These are phyloP conservation scores for Actinostola sp. DNA, from an alignment of 92 coral and sea anemone genomes.

Conservation along the genomic window DNA sequence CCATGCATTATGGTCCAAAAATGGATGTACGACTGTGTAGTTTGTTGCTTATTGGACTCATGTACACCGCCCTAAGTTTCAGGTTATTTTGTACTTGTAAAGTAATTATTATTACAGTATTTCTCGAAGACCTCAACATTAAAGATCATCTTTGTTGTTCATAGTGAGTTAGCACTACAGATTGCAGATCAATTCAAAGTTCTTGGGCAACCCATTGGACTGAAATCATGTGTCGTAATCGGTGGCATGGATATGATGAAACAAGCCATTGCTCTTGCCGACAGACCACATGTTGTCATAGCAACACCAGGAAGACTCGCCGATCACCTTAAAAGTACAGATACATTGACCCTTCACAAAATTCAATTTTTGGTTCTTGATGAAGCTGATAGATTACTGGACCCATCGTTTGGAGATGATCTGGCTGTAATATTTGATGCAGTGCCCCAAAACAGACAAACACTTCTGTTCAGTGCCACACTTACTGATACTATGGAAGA, in stretches of 20 bases:
- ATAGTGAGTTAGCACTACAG: conserved; percentile 92
- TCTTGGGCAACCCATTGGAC: conserved; percentile 89
- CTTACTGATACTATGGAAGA: conserved; percentile 89
- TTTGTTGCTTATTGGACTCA: too few species aligned
- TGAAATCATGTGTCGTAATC: conserved; percentile 79
- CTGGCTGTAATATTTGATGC: conserved; percentile 79
- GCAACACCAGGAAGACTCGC: conserved; percentile 99
- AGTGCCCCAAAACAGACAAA: conserved; percentile 86
- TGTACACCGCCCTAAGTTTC: too few species aligned
- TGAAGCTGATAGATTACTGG: conserved; percentile 94
- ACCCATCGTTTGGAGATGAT: conserved; percentile 94
- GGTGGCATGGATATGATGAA: conserved; percentile 99
- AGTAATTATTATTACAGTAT: too few species aligned
- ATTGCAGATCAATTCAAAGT: conserved; percentile 93
- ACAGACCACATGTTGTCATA: conserved; percentile 96
- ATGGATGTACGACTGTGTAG: too few species aligned
- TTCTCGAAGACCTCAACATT: neutral
- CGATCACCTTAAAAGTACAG: conserved; percentile 96
- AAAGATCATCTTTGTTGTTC: neutral
- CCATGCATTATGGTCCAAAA: too few species aligned
- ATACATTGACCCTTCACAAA: conserved; percentile 70
- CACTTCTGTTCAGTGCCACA: conserved; percentile 95
- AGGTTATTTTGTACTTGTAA: too few species aligned
- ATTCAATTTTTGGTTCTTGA: conserved; percentile 90
- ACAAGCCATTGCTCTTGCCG: conserved; percentile 81